Evolutionary conservation across 2,113 vertebrate species (phyloP).

Genomic region (Prunella himalayana): DNA sequence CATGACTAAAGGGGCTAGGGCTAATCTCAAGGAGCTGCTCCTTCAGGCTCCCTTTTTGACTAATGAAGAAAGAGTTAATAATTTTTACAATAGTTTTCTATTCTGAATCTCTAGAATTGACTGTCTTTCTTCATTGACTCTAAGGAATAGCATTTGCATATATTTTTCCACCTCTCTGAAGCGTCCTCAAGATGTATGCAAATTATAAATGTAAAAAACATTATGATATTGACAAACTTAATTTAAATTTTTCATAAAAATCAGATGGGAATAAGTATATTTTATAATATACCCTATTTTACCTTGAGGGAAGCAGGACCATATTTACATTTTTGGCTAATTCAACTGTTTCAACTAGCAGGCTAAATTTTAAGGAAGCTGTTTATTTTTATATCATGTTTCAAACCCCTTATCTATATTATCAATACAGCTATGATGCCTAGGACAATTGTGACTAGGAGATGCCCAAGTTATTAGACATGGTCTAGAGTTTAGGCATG

Average conservation of each 20-base stretch:
- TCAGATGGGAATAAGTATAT: not conserved
- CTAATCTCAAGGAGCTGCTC: not conserved
- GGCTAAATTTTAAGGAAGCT: not conserved
- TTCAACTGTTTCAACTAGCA: not conserved
- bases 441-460: not conserved
- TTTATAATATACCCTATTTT: not conserved
- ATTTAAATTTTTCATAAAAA: not conserved
- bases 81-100: not conserved
- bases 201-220: not conserved
- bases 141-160: not conserved
- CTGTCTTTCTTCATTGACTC: not conserved
- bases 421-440: not conserved
- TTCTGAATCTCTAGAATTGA: not conserved
- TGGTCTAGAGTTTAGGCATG: not conserved
- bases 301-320: rapidly evolving
- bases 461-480: not conserved
- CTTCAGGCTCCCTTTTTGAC: not conserved
- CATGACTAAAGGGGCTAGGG: not conserved
- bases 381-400: not conserved
- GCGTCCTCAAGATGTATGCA: not conserved
- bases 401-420: not conserved
- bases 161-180: not conserved
- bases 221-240: not conserved
- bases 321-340: not conserved
- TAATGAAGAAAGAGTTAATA: not conserved